A percentile compares a stretch with the other conserved stretches of the same genome.
Evolutionary conservation across 2,888 invertebrate genomes (phyloP).

Genomic region (Coenonympha glycerion): DNA sequence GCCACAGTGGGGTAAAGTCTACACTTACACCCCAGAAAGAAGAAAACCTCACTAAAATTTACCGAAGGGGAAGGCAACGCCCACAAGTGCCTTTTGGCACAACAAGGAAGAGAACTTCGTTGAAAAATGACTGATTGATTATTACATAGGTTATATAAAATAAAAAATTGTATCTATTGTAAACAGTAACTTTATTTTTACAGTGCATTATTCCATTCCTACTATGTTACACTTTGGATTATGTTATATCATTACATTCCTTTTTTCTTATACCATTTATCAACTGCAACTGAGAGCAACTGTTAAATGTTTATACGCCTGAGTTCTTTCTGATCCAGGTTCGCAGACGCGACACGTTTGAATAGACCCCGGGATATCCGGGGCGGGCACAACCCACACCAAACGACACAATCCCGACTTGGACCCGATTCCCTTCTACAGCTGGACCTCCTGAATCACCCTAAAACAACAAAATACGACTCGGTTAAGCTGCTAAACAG

Average conservation of each 20-base stretch:
- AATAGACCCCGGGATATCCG: conserved; percentile 40
- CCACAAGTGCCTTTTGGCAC: no score
- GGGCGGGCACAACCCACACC: conserved; percentile 43
- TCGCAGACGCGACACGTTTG: conserved; percentile 34
- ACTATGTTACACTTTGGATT: conserved; percentile 9
- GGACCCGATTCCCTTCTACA: conserved; percentile 28
- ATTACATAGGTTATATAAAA: no score
- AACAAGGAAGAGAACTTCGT: no score
- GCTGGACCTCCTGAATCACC: conserved; percentile 42
- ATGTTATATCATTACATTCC: no score
- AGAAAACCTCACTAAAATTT: no score
- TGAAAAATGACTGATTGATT: no score
- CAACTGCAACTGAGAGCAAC: not conserved
- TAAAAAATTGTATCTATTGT: not conserved
- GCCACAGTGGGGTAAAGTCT: no score
- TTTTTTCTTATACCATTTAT: no score
- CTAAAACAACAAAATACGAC: no score
- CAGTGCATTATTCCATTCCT: not conserved
- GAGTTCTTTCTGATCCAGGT: conserved; percentile 30
- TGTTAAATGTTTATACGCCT: conserved; percentile 19
- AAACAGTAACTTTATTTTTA: not conserved
- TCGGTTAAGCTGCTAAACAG: no score
- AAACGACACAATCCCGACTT: conserved; percentile 41
- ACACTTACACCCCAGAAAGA: no score
- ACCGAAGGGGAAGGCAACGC: no score